Evolutionary conservation across 1,140 invertebrate species (phyloP).

Genomic region (Tribolium castaneum): DNA sequence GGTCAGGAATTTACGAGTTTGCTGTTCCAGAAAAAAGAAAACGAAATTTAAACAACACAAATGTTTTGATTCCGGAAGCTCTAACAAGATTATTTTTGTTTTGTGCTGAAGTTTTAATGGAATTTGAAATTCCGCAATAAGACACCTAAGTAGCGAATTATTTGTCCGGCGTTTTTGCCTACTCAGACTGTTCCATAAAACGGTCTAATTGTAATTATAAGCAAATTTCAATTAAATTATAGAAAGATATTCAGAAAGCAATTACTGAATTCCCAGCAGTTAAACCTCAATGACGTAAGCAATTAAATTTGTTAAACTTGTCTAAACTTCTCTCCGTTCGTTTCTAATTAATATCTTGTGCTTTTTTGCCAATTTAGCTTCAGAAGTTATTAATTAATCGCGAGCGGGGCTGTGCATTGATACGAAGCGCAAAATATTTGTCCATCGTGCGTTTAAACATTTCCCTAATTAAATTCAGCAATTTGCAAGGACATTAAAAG

Average conservation of each 20-base stretch:
- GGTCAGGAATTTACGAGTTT: too few species aligned
- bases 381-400: constrained; percentile 28
- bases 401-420: neutral
- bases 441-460: neutral
- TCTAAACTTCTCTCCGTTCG: constrained; percentile 9
- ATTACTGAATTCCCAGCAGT: constrained; percentile 40
- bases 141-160: neutral
- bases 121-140: neutral
- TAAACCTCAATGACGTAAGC: constrained; percentile 44
- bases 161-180: neutral
- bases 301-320: constrained; percentile 45
- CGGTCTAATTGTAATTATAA: constrained; percentile 38
- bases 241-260: constrained; percentile 44
- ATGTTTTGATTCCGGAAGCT: too few species aligned
- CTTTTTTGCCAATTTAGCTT: constrained; percentile 16
- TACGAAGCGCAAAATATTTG: neutral
- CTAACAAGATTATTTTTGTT: too few species aligned
- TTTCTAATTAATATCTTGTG: constrained; percentile 29
- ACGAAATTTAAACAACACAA: too few species aligned
- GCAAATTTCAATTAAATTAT: constrained; percentile 41
- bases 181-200: neutral
- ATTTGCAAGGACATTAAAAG: neutral
- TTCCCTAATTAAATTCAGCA: neutral
- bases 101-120: neutral
- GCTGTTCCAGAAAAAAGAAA: too few species aligned